Conservation (phyloP, 2,113 vertebrate species). For the Cichladusa arquata region DNA sequence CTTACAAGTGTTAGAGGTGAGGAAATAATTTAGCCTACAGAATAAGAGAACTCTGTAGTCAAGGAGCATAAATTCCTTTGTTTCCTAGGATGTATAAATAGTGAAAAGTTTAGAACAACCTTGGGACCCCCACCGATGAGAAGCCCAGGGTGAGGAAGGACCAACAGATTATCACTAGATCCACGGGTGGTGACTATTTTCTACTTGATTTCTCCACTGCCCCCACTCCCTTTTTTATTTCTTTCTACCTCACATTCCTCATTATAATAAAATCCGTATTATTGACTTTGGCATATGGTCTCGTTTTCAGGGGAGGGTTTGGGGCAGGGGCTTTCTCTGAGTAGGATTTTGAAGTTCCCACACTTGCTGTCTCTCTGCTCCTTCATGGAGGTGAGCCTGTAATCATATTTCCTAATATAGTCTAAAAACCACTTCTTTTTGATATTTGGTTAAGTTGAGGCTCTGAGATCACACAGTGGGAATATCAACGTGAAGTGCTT, state of each 20-base stretch:
- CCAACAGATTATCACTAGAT: neutral
- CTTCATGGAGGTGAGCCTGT: neutral
- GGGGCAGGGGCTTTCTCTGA: neutral
- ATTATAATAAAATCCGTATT: neutral
- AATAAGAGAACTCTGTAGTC: neutral
- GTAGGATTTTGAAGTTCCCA: neutral
- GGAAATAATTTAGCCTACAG: neutral
- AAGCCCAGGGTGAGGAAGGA: neutral
- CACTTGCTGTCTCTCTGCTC: neutral
- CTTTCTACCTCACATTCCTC: neutral
- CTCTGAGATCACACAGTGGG: neutral
- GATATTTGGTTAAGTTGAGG: neutral
- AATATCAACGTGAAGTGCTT: neutral
- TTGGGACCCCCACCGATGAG: no score
- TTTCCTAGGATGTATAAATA: neutral
- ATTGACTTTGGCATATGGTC: rapidly evolving
- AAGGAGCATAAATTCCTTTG: neutral
- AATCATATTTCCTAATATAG: neutral
- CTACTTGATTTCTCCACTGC: neutral
- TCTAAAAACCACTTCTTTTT: neutral
- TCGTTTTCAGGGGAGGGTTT: neutral
- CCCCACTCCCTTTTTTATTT: neutral
- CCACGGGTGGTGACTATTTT: neutral
- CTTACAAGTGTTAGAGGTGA: neutral
- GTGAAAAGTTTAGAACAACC: neutral